Base-by-base conservation (phyloP, 2,797 vertebrate species). In the Poeciliopsis infans region DNA sequence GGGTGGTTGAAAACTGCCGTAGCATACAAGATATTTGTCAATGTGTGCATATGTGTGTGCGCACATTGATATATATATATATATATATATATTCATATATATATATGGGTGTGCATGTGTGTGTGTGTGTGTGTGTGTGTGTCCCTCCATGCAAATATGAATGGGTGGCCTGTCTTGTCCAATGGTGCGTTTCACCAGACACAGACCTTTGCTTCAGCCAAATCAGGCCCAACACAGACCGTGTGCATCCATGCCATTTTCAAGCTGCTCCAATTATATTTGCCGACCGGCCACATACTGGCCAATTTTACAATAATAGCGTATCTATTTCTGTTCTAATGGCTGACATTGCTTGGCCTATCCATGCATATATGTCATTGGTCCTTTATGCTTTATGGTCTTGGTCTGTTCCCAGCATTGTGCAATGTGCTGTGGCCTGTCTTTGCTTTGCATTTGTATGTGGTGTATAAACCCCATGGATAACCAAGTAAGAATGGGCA, bases 251-350 rank as follows among this genome's bases (percentile, higher is more conserved):
- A 91, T 92, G 92, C 92, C 91, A 93, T 94, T 90, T 95, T 93
- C 90, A 93, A 93, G 89, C 91, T 94, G 93, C 84, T 93, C 92
- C 93, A 95, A 95, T 95, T 95, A 94, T 91, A 90, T 91, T 85
- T 75, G 89, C 92, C 73, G 81, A 91, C 82, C 75, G 80, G 88
- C 83, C 86, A 80, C 90, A 91, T 94, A 94, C 93, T 94, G 93
- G 87, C 83, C 91, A 90, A 79, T 89, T 94, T 90, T 90, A 89
- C 82, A 93, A 94, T 93, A 95, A 94, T 89, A 93, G 85, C 90
- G 74, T 91, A 94, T 95, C 94, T 95, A 91, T 95, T 94, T 94
- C 93, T 87, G 87, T 94, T 88, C 88, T 95, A 95, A 95, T 94
- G 94, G 93, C 88, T 93, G 93, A 93, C 93, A 83, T 93, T 94